These are phyloP conservation scores for Numida meleagris DNA, from an alignment of 2,113 vertebrate species.

Conservation along the genomic window DNA sequence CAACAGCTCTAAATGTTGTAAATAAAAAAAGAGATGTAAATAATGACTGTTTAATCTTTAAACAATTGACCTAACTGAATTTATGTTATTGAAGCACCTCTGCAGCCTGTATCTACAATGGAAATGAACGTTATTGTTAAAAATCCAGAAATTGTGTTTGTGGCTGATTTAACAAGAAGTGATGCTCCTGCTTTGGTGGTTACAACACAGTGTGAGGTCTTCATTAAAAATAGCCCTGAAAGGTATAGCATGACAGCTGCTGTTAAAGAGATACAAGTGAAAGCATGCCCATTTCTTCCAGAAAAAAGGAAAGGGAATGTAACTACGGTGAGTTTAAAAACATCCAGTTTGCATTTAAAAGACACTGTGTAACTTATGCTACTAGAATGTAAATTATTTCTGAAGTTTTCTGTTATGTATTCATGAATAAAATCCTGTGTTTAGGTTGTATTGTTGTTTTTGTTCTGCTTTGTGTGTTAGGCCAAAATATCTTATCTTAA, in stretches of 20 bases:
- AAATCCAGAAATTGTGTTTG: slow-evolving; percentile 96
- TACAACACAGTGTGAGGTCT: slow-evolving; percentile 90
- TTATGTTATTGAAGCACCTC: slow-evolving; percentile 69
- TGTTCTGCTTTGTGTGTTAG: not conserved
- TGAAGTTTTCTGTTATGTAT: not conserved
- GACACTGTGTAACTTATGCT: not conserved
- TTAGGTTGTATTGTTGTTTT: not conserved
- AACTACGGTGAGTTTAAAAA: slow-evolving; percentile 83
- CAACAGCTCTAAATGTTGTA: not conserved
- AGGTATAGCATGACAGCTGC: slow-evolving; percentile 83
- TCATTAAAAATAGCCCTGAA: slow-evolving; percentile 81
- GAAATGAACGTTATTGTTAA: slow-evolving; percentile 89
- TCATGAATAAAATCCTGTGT: not conserved
- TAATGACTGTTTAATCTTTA: not conserved
- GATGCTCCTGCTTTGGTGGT: slow-evolving; percentile 92
- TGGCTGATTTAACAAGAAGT: slow-evolving; percentile 92
- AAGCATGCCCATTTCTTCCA: slow-evolving; percentile 91
- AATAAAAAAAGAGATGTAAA: not conserved
- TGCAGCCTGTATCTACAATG: slow-evolving; percentile 77
- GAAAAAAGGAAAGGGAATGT: slow-evolving; percentile 84
- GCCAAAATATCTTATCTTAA: not conserved
- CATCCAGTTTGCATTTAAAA: not conserved
- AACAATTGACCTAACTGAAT: not conserved
- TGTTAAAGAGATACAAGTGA: slow-evolving; percentile 90
- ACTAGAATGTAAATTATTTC: not conserved